Evolutionary conservation across 2,888 invertebrate species (phyloP), one percentile per base, ranked within the genome.

Genomic region (Sthenelais limicola): DNA sequence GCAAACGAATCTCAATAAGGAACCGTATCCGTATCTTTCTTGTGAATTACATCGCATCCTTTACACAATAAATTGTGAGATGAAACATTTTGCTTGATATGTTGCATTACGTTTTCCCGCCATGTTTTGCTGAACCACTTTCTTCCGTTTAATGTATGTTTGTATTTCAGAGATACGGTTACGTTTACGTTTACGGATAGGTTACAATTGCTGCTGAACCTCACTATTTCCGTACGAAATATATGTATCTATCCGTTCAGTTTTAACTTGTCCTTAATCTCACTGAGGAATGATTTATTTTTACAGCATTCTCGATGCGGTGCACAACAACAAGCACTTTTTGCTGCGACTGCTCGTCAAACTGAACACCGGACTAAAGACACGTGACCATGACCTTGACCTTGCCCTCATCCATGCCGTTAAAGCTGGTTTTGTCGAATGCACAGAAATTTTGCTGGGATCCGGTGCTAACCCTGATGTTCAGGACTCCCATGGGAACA

Each of bases 401-500:
- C 35, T 52, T 3, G 76, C 74, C 3, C 68, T 78, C n/a, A 62
- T 78, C 9, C 68, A 78, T 47, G 72, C 76, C 21, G 75, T 77
- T n/a, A 76, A 73, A 26, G 74, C 72, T 35, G 78, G 78, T 4
- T 77, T 43, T 67, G n/a, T 51, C 21, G 75, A 78, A 49, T 78
- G 74, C 72, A 66, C 73, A 4, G 49, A 69, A 21, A 73, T 74
- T n/a, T 69, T 78, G 21, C 69, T 78, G 9, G 43, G 47, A 18
- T 48, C 69, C 2, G 78, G 78, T 3, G 78, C 78, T 3, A 51
- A 66, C 47, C 49, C 71, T 15, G 70, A 78, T 52, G 32, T 54
- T 18, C 54, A 56, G 26, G 78, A 78, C 62, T 71, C 71, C 2
- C 75, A 75, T 56, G 76, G 74, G n/a, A 77, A 77, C 73, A 75